Evolutionary conservation across 1,140 invertebrate genomes (phyloP), one percentile per base, ranked within the genome.

Genomic region (Drosophila orena): DNA sequence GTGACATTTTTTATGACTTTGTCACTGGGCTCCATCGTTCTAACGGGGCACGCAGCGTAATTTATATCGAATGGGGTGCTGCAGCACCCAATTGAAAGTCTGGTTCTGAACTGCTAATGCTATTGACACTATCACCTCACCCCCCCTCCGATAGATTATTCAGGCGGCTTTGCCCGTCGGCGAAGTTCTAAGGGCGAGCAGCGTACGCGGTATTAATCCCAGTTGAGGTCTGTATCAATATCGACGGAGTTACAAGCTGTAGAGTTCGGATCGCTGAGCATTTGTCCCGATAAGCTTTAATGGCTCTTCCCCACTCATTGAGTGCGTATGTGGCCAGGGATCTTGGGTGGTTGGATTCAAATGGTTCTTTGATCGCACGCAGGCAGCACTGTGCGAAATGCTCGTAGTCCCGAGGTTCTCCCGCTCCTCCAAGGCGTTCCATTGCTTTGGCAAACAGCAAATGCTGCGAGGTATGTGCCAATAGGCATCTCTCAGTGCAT

Each of bases 1-100:
- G 84, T 80, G 84, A 89, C 73, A 89, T 84, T 77, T 80, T 89
- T 89, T 89, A 89, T 78, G 79, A 46, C 79, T 89, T 84, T 89
- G 84, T 89, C 83, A 77, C 83, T 79, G 81, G 52, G 37, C 43
- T 6, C 64, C 53, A 42, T 54, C 50, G n/a, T 56, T 53, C 37
- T 40, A 20, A 50, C 2, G 34, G 52, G 22, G 52, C 43, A 54
- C 40, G 42, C 64, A 35, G 20, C 43, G 55, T 78, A 78, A 77
- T 78, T 78, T 77, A 77, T 77, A 77, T 77, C 46, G 40, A 71
- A 71, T 17, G 68, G 34, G 12, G 12, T 40, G 46, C 10, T n/a
- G 20, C 40, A 17, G 8, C 30, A 40, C 12, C 53, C 61, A 77
- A 77, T 61, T 77, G 64, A 77, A 71, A 77, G 71, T 74, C 71